These are phyloP conservation scores for Tupiocoris notatus DNA, from an alignment of 2,888 invertebrate species.

Conservation along the genomic window DNA sequence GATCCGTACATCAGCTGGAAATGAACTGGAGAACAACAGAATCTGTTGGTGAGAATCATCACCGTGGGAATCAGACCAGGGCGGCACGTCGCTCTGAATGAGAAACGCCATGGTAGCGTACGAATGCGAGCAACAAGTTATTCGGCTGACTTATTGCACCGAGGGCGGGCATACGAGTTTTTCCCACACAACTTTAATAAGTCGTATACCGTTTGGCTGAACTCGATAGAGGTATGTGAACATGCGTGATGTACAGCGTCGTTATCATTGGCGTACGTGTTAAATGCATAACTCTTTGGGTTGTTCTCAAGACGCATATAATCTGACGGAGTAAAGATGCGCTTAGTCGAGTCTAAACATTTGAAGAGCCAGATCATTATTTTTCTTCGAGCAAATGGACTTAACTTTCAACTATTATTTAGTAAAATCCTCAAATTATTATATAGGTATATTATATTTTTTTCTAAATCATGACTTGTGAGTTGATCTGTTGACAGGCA, in stretches of 20 bases:
- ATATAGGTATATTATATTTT: too few relatives aligned
- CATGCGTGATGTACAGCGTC: not conserved
- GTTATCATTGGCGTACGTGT: too few relatives aligned
- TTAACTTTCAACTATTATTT: too few relatives aligned
- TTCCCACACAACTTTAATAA: not conserved
- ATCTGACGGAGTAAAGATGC: too few relatives aligned
- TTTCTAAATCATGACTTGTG: too few relatives aligned
- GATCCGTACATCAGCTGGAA: not conserved
- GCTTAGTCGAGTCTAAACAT: too few relatives aligned
- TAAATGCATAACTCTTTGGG: too few relatives aligned
- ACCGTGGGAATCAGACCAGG: not conserved
- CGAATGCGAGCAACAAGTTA: not conserved
- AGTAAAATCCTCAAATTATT: too few relatives aligned
- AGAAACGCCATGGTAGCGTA: not conserved
- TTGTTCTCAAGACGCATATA: too few relatives aligned
- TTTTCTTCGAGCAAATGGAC: too few relatives aligned
- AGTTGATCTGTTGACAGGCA: too few relatives aligned
- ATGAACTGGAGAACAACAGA: not conserved
- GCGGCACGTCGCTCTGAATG: not conserved
- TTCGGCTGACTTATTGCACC: not conserved
- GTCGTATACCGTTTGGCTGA: not conserved
- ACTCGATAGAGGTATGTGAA: not conserved
- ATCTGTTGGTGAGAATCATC: not conserved
- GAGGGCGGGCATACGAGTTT: not conserved
- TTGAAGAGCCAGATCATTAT: too few relatives aligned